Evolutionary conservation across 1,140 invertebrate genomes (phyloP).

Genomic region (Caenorhabditis inopinata): DNA sequence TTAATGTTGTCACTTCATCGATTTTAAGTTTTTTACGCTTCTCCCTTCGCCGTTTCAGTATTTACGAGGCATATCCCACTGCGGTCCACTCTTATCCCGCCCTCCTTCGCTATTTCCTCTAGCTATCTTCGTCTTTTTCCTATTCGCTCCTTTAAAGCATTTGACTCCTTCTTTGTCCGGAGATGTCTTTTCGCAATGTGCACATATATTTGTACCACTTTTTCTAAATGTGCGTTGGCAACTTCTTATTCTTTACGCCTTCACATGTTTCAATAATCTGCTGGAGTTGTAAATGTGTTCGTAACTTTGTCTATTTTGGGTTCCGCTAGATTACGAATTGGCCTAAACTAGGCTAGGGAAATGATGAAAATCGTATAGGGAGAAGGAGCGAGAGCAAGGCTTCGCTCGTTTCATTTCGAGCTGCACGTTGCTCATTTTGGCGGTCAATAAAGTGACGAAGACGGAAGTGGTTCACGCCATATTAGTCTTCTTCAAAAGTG

Average conservation of each 20-base stretch:
- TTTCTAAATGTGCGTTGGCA: too few relatives aligned
- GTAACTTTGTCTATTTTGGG: too few relatives aligned
- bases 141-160: neutral
- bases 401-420: conserved; percentile 6
- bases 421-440: neutral
- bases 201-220: too few relatives aligned
- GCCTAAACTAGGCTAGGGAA: neutral
- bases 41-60: neutral
- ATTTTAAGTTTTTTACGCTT: neutral
- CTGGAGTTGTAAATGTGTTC: neutral
- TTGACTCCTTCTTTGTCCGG: too few relatives aligned
- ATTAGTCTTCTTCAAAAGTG: too few relatives aligned
- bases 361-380: neutral
- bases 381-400: too few relatives aligned
- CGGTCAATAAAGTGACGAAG: neutral
- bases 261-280: neutral
- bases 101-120: neutral
- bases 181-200: too few relatives aligned
- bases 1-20: neutral
- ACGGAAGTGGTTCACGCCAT: too few relatives aligned
- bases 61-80: conserved; percentile 3
- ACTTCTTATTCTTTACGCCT: too few relatives aligned
- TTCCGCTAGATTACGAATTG: neutral
- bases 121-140: neutral
- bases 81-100: neutral